phyloP scores from a whole-genome alignment of 2,888 invertebrate genomes.

The Mythimna ferrago region DNA sequence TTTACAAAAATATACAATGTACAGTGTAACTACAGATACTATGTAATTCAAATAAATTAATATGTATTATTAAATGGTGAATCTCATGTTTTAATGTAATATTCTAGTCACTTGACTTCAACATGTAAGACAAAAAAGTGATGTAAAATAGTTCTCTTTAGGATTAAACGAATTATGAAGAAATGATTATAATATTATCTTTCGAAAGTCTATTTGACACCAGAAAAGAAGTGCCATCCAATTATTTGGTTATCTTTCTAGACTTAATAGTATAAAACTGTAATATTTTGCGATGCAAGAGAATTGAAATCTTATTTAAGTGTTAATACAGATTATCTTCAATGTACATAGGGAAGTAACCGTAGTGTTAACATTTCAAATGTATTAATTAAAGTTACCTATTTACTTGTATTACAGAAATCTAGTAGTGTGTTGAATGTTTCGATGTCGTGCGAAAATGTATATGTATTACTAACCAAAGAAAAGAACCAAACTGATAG shows the following conservation, averaged over 20 bases:
- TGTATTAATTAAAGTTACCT: constrained; percentile 61
- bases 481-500: constrained; percentile 86
- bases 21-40: constrained; percentile 61
- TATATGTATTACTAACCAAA: constrained; percentile 73
- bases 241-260: constrained; percentile 82
- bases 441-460: constrained; percentile 66
- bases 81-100: constrained; percentile 66
- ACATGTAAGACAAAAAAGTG: constrained; percentile 87
- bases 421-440: constrained; percentile 60
- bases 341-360: constrained; percentile 74
- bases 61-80: constrained; percentile 60
- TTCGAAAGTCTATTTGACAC: constrained; percentile 70
- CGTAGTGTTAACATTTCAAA: constrained; percentile 62
- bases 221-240: constrained; percentile 87
- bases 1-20: constrained; percentile 65
- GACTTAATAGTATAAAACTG: constrained; percentile 79
- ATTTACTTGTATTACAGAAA: constrained; percentile 55
- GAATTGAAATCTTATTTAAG: constrained; percentile 89
- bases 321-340: constrained; percentile 79
- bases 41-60: constrained; percentile 59
- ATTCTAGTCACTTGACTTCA: constrained; percentile 75
- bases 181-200: constrained; percentile 56
- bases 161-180: constrained; percentile 62
- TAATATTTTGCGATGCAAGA: constrained; percentile 90
- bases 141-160: constrained; percentile 82